phyloP scores from a whole-genome alignment of 2,888 invertebrate genomes.

The Gastracanthus pulcherrimus region DNA sequence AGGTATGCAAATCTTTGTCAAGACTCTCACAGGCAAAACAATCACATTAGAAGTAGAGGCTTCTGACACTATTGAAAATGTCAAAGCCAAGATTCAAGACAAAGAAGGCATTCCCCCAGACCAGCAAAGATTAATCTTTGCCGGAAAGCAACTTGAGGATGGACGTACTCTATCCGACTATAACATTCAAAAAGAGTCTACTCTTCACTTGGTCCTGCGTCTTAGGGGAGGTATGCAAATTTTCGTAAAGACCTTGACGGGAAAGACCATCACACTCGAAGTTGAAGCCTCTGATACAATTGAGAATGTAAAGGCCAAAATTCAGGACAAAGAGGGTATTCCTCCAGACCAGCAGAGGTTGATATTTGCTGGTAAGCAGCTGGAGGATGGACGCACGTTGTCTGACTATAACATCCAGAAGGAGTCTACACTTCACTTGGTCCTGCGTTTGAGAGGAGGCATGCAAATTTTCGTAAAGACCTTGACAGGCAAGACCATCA shows the following conservation, averaged over 20 bases:
- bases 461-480: slow-evolving; percentile 69
- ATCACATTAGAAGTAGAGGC: slow-evolving; percentile 65
- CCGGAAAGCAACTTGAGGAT: slow-evolving; percentile 97
- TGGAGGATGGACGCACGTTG: slow-evolving; percentile 66
- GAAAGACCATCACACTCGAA: slow-evolving; percentile 68
- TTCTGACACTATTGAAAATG: slow-evolving; percentile 63
- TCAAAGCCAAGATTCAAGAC: slow-evolving; percentile 64
- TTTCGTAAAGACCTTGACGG: slow-evolving; percentile 65
- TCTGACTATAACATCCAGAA: slow-evolving; percentile 69
- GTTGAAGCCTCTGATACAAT: slow-evolving; percentile 67
- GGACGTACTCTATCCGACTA: slow-evolving; percentile 95
- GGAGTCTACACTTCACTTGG: slow-evolving; percentile 66
- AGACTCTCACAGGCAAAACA: slow-evolving; percentile 65
- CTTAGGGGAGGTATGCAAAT: slow-evolving; percentile 88
- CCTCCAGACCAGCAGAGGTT: slow-evolving; percentile 68
- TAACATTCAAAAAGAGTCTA: slow-evolving; percentile 96
- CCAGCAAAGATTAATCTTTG: slow-evolving; percentile 94
- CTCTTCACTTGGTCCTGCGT: slow-evolving; percentile 91
- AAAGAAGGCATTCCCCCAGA: slow-evolving; percentile 84
- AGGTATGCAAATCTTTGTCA: slow-evolving; percentile 68
- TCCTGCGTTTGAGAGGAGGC: slow-evolving; percentile 64
- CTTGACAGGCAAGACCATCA: slow-evolving; percentile 66
- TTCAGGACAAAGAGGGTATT: slow-evolving; percentile 68
- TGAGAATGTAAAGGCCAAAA: slow-evolving; percentile 67
- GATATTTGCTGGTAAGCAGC: slow-evolving; percentile 68